Evolutionary conservation across 2,113 vertebrate genomes (phyloP), one percentile per base, ranked within the genome.

Genomic region (Tichodroma muraria): DNA sequence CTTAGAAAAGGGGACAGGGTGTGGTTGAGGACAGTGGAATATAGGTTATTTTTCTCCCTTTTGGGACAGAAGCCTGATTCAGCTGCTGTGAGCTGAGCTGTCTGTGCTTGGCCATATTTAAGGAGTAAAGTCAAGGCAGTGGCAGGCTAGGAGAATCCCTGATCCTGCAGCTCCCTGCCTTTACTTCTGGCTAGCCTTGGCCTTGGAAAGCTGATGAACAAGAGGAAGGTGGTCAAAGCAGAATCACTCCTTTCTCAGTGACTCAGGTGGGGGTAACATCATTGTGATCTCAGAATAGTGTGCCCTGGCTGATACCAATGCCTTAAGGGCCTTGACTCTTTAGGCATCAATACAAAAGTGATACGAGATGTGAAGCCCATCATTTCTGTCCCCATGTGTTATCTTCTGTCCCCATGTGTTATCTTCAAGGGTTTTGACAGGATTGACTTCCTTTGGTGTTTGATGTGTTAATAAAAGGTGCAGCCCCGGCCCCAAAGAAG

Each of bases 401-500:
- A 38, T 79, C 57, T 50, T 40, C 50, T 89, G 28, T 69, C 42
- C 27, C 50, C 6, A 4, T 10, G 33, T 37, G 15, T n/a, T 86
- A 31, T 80, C 88, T 57, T 69, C n/a, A n/a, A n/a, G n/a, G 47
- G 30, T 7, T 56, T 80, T 91, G 63, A 75, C 31, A 56, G 54
- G 70, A 66, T 45, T 97, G 85, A 97, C 81, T 97, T 66, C 86
- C 56, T 95, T 52, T 76, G 86, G 42, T 96, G 79, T 97, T 96
- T 96, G 88, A 65, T 98, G 95, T 98, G 79, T 96, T 96, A 84
- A 97, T 93, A 25, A 92, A 98, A 99, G 99, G 99, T 95, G 98
- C 99, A 85, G 98, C 98, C 7, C 94, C 98, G 45, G 98, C 99
- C 45, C 99, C 99, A 71, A 98, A 98, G 96, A 98, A 98, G 97